Conservation (phyloP, 2,888 invertebrate genomes). For the Marronus borbonicus region DNA sequence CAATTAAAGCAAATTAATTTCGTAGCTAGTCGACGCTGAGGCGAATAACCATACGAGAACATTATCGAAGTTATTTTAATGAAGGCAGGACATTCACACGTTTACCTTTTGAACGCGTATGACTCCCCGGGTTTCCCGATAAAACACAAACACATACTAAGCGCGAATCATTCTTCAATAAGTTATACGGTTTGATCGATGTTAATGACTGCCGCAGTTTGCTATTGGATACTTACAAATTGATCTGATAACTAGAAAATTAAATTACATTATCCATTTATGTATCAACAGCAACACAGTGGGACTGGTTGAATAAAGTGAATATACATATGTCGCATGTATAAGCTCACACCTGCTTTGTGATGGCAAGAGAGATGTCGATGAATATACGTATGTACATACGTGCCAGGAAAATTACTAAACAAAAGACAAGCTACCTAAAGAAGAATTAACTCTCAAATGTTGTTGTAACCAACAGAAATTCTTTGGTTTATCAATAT, state of each 20-base stretch:
- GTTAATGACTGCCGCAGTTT: constrained; percentile 26
- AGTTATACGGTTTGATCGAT: constrained; percentile 37
- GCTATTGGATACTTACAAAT: constrained; percentile 39
- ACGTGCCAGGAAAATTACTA: constrained; percentile 15
- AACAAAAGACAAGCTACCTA: not conserved
- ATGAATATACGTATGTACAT: not conserved
- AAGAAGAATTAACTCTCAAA: no score
- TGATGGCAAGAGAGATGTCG: constrained; percentile 22
- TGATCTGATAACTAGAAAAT: constrained; percentile 44
- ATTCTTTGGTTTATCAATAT: no score
- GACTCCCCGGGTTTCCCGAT: constrained; percentile 14
- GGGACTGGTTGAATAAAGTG: constrained; percentile 23
- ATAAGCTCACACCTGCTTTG: constrained; percentile 49
- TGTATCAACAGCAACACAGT: constrained; percentile 48
- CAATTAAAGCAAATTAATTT: constrained; percentile 23
- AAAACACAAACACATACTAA: constrained; percentile 19
- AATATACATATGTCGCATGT: constrained; percentile 8
- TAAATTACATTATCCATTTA: constrained; percentile 49
- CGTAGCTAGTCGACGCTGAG: not conserved
- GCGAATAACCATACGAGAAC: constrained; percentile 2
- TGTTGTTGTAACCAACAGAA: no score
- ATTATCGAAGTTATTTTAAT: constrained; percentile 33
- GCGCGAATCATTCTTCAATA: constrained; percentile 25
- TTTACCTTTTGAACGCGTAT: constrained; percentile 11
- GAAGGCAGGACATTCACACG: constrained; percentile 18